Evolutionary conservation across 2,888 invertebrate species (phyloP).

Genomic region (Hoplodrina ambigua): DNA sequence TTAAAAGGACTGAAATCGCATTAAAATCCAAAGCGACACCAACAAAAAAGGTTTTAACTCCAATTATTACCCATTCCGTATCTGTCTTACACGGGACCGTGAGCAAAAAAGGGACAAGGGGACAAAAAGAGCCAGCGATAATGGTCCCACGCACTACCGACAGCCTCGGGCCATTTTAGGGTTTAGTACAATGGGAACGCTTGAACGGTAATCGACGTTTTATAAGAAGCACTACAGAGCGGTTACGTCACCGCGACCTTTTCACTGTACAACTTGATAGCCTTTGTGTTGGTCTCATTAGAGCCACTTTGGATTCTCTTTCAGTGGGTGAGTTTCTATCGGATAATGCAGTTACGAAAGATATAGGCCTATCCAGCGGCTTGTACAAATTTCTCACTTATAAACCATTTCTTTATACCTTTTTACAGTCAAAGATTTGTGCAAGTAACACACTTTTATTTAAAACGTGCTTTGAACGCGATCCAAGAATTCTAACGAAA

Average conservation of each 20-base stretch:
- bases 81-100: constrained; percentile 83
- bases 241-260: constrained; percentile 76
- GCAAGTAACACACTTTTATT: constrained; percentile 35
- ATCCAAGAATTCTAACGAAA: constrained; percentile 23
- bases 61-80: constrained; percentile 87
- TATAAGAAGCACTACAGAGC: constrained; percentile 79
- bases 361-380: constrained; percentile 52
- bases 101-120: constrained; percentile 77
- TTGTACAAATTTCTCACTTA: constrained; percentile 50
- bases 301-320: constrained; percentile 77
- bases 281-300: constrained; percentile 80
- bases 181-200: constrained; percentile 81
- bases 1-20: constrained; percentile 73
- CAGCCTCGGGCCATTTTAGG: constrained; percentile 78
- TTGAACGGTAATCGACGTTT: constrained; percentile 82
- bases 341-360: constrained; percentile 63
- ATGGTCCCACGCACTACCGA: constrained; percentile 79
- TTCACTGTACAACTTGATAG: constrained; percentile 71
- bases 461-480: constrained; percentile 21
- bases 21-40: constrained; percentile 78
- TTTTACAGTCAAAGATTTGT: constrained; percentile 26
- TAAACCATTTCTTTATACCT: constrained; percentile 30
- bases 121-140: constrained; percentile 83
- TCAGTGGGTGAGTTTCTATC: constrained; percentile 63
- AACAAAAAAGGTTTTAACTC: constrained; percentile 83